Conservation (phyloP, 2,797 vertebrate genomes). For the Takifugu ocellatus region DNA sequence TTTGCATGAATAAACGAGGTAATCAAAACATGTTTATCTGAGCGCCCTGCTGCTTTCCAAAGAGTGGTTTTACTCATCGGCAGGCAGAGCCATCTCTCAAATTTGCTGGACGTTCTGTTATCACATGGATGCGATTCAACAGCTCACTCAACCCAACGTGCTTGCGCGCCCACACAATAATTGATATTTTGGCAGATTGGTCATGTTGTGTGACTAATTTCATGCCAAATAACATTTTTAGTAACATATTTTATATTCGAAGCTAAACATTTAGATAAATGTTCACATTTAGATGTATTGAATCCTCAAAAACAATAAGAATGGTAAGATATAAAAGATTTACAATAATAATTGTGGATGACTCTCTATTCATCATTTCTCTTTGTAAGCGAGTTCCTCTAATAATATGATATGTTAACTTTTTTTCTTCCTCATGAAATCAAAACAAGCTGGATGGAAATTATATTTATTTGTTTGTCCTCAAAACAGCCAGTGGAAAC, state of each 20-base stretch:
- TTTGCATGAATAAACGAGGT: constrained; percentile 61
- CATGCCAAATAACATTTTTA: not conserved
- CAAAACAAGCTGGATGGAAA: not conserved
- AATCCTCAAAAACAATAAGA: too few species aligned
- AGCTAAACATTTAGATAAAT: too few species aligned
- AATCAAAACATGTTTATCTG: constrained; percentile 67
- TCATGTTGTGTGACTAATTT: constrained; percentile 12
- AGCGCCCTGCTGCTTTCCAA: constrained; percentile 38
- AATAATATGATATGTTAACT: too few species aligned
- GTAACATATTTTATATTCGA: too few species aligned
- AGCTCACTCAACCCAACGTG: not conserved
- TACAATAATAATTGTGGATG: too few species aligned
- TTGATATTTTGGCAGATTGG: not conserved
- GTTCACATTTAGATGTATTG: too few species aligned
- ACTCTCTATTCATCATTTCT: too few species aligned
- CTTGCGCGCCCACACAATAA: not conserved
- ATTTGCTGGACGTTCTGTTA: constrained; percentile 37
- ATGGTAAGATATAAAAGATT: too few species aligned
- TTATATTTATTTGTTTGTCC: not conserved
- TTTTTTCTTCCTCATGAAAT: too few species aligned
- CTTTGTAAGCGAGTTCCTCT: too few species aligned
- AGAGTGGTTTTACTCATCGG: constrained; percentile 43
- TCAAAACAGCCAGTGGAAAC: not conserved
- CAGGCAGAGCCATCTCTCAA: constrained; percentile 39
- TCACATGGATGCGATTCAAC: constrained; percentile 27